Evolutionary conservation across 2,797 vertebrate species (phyloP).

Genomic region (Monodelphis domestica): DNA sequence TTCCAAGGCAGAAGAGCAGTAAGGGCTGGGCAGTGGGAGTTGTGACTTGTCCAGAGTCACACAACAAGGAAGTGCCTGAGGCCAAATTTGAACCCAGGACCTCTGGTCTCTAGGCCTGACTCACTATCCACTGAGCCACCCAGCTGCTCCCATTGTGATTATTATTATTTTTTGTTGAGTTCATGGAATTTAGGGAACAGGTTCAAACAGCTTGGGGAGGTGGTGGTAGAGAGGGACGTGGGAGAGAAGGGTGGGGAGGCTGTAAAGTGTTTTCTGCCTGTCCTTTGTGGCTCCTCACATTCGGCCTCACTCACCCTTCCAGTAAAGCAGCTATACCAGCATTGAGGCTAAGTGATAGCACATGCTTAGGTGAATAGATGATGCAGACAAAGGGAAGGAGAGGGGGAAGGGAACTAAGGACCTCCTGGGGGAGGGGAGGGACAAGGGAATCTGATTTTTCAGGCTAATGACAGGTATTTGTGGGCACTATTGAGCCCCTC

Average conservation of each 20-base stretch:
- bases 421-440: neutral
- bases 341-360: neutral
- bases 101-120: no score
- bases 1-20: no score
- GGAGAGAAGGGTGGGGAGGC: neutral
- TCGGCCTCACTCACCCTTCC: constrained; percentile 8
- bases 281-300: constrained; percentile 27
- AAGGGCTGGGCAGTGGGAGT: no score
- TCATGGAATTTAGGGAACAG: neutral
- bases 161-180: no score
- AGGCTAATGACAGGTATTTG: neutral
- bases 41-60: no score
- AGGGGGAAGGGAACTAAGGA: neutral
- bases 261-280: neutral
- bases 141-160: no score
- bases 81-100: no score
- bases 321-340: constrained; percentile 19
- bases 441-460: neutral
- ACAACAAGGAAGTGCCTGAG: no score
- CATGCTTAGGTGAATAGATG: neutral
- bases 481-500: neutral
- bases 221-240: neutral
- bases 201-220: neutral
- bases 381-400: neutral
- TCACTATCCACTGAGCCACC: no score